Evolutionary conservation across 2,113 vertebrate genomes (phyloP).

Genomic region (Ictalurus punctatus): DNA sequence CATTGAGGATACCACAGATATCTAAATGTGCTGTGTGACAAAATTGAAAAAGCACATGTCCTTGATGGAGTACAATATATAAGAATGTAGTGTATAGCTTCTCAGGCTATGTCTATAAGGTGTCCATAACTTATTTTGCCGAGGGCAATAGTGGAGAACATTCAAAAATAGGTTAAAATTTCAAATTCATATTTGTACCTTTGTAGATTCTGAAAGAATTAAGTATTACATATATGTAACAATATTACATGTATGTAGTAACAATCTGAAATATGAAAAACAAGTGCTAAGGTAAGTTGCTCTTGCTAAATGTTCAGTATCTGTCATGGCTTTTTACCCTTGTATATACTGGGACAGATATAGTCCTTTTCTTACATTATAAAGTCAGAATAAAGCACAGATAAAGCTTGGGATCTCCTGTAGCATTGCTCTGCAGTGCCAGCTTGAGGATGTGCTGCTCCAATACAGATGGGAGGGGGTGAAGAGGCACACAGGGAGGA

Average conservation of each 20-base stretch:
- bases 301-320: not conserved
- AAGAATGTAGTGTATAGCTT: constrained; percentile 52
- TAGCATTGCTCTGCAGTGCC: constrained; percentile 30
- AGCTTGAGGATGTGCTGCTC: constrained; percentile 32
- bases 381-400: not conserved
- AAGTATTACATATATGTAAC: not conserved
- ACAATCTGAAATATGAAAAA: not conserved
- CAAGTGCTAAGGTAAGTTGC: not conserved
- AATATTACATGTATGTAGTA: not conserved
- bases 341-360: not conserved
- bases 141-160: no score
- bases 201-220: not conserved
- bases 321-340: not conserved
- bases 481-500: not conserved
- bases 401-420: constrained; percentile 19
- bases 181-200: not conserved
- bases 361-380: not conserved
- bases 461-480: constrained; percentile 26
- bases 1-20: not conserved
- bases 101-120: constrained; percentile 46
- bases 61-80: not conserved
- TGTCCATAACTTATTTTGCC: not conserved
- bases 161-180: not conserved
- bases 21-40: not conserved
- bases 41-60: not conserved